Conservation (phyloP, 2,113 vertebrate species). For the Macrotus californicus region DNA sequence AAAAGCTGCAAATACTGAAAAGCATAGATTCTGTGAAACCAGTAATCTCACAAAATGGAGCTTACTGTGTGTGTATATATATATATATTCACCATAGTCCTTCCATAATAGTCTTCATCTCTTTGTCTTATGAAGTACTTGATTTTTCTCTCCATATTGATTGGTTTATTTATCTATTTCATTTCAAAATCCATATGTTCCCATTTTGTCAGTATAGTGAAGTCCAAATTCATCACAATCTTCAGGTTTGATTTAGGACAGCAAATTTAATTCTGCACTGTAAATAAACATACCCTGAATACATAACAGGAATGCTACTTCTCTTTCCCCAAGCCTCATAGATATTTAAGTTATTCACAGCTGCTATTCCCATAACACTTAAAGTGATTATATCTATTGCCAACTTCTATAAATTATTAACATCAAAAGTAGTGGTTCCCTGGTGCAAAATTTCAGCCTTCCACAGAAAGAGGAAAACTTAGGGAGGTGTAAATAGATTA, state of each 20-base stretch:
- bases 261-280: constrained; percentile 20
- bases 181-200: constrained; percentile 34
- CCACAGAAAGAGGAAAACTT: background rate
- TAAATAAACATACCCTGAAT: constrained; percentile 33
- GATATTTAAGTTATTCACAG: constrained; percentile 62
- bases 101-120: background rate
- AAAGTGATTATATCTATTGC: constrained; percentile 72
- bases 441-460: constrained; percentile 57
- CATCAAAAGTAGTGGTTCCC: constrained; percentile 55
- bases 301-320: constrained; percentile 1
- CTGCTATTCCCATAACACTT: constrained; percentile 63
- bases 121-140: background rate
- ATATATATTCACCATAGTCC: background rate
- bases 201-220: constrained; percentile 34
- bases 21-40: background rate
- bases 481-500: background rate
- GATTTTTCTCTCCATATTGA: background rate
- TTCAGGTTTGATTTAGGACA: constrained; percentile 31
- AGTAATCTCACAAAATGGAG: background rate
- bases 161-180: constrained; percentile 33
- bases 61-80: background rate
- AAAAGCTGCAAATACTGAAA: background rate
- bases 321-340: background rate
- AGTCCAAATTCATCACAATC: background rate
- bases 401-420: constrained; percentile 74